Evolutionary conservation across 1,140 invertebrate genomes (phyloP), one percentile per base, ranked within the genome.

Genomic region (Aphaenogaster ashmeadi): DNA sequence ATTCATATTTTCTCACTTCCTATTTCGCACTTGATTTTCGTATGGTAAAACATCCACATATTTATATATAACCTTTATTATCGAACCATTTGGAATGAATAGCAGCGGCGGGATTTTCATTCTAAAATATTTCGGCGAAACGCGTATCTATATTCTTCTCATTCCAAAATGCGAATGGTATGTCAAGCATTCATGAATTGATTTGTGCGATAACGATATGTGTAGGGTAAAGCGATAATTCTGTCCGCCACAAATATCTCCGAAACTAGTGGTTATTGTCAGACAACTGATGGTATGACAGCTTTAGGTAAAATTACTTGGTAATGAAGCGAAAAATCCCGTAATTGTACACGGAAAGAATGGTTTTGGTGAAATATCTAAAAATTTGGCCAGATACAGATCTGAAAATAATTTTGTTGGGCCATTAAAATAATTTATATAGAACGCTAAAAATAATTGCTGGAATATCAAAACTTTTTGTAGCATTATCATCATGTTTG

Each of bases 41-140:
- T 36, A n/a, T 11, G 41, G 36, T 47, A 50, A 64, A 64, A 64
- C 2, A 47, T 78, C 11, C 5, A 44, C 8, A 38, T 18, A 36
- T 78, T 47, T 56, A 13, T 54, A 21, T 9, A 33, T 8, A 33
- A 15, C 13, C 21, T 33, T 71, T 6, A n/a, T 81, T 56, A 56
- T 18, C 9, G 47, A 69, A 44, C 36, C 15, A 56, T 56, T 81
- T 71, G 3, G 11, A 81, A 36, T 36, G 36, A 67, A 80, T 80
- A 52, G 13, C n/a, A 67, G 44, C 13, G 3, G 11, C 18, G 11
- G 41, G 13, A 3, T 38, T 80, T 36, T 66, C 60, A 47, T 64
- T 15, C 7, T 36, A 79, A 50, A 47, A 79, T 47, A 11, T 47
- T 66, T 64, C 27, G 3, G 0, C 18, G 13, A 77, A 77, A n/a